Conservation (phyloP, 2,888 invertebrate species). For the Nowickia ferox region DNA sequence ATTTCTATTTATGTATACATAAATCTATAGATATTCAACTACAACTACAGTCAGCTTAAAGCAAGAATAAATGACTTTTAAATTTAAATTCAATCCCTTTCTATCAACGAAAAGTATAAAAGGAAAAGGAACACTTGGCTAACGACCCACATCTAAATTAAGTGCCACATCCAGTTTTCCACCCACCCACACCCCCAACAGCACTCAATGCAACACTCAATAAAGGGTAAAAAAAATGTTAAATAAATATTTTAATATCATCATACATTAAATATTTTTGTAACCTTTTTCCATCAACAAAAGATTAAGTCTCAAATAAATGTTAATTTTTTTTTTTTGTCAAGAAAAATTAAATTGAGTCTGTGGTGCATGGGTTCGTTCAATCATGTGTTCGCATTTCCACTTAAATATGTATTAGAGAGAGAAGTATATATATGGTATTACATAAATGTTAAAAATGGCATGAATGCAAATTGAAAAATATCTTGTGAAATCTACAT, state of each 20-base stretch:
- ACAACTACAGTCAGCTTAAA: conserved; percentile 42
- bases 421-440: no score
- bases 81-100: conserved; percentile 32
- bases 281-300: conserved; percentile 66
- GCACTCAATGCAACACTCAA: neutral
- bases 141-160: conserved; percentile 49
- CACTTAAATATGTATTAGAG: neutral
- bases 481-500: conserved; percentile 24
- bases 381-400: neutral
- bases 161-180: conserved; percentile 5
- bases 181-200: neutral
- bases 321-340: conserved; percentile 31
- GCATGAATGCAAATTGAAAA: conserved; percentile 2
- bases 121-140: conserved; percentile 22
- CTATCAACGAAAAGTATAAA: conserved; percentile 1
- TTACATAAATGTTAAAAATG: no score
- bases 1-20: conserved; percentile 28
- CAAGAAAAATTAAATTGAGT: neutral
- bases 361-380: neutral
- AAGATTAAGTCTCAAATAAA: conserved; percentile 57
- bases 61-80: neutral
- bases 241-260: conserved; percentile 66
- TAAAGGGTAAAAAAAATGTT: neutral
- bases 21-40: neutral
- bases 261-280: conserved; percentile 56